Conservation (phyloP, 2,888 invertebrate genomes). For the Agonopterix subpropinquella region DNA sequence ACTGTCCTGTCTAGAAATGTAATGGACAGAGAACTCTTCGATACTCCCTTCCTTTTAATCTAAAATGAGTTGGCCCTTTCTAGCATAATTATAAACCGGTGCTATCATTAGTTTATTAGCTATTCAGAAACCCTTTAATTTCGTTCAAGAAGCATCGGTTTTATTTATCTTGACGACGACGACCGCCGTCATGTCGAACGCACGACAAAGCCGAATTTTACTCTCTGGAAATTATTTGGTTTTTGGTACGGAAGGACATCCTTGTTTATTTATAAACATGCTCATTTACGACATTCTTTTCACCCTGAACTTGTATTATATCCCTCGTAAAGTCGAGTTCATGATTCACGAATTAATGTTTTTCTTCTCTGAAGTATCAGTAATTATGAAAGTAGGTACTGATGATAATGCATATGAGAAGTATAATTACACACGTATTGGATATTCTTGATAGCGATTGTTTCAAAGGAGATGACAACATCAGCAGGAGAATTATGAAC, state of each 20-base stretch:
- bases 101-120: too few species aligned
- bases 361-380: conserved; percentile 42
- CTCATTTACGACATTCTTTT: conserved; percentile 39
- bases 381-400: conserved; percentile 40
- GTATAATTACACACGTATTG: conserved; percentile 35
- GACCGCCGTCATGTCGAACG: conserved; percentile 13
- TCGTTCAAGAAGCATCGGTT: too few species aligned
- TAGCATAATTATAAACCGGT: too few species aligned
- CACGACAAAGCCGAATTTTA: conserved; percentile 28
- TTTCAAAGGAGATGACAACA: conserved; percentile 33
- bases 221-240: conserved; percentile 41
- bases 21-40: too few species aligned
- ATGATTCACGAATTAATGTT: conserved; percentile 49
- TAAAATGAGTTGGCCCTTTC: too few species aligned
- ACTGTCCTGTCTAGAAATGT: too few species aligned
- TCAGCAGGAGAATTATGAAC: conserved; percentile 26
- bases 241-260: conserved; percentile 37
- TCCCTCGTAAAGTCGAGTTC: conserved; percentile 43
- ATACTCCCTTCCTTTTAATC: too few species aligned
- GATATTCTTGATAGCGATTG: conserved; percentile 39
- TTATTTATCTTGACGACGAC: neutral
- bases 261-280: conserved; percentile 31
- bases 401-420: conserved; percentile 37
- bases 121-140: too few species aligned
- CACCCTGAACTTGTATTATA: conserved; percentile 44